These are phyloP conservation scores for Saccopteryx bilineata DNA, from an alignment of 2,113 vertebrate genomes.

Conservation along the genomic window DNA sequence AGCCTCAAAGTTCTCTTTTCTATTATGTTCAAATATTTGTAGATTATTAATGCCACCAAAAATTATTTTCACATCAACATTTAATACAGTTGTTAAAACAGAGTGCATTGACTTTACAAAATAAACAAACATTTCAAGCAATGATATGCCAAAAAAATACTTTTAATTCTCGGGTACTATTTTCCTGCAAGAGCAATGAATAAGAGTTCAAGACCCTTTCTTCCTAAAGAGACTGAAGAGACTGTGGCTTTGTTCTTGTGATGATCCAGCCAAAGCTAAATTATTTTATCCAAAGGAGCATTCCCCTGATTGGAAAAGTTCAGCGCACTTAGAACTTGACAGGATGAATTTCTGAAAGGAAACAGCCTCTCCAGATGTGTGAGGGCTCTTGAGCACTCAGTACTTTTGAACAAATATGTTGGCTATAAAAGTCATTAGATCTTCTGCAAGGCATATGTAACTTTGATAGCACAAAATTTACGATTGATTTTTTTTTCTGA, in stretches of 20 bases:
- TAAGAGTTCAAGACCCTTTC: neutral
- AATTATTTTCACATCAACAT: neutral
- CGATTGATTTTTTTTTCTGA: constrained; percentile 51
- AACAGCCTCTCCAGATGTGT: neutral
- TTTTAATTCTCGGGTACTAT: neutral
- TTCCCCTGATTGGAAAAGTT: neutral
- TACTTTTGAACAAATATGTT: neutral
- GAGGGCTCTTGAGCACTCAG: neutral
- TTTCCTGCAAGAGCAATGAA: neutral
- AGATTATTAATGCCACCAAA: neutral
- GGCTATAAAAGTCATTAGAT: neutral
- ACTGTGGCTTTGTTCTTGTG: neutral
- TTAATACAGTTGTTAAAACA: neutral
- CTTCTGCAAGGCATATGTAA: neutral
- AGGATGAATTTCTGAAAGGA: neutral
- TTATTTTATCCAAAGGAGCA: neutral
- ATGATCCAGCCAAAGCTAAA: neutral
- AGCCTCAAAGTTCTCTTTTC: neutral
- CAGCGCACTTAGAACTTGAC: neutral
- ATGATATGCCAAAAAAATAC: neutral
- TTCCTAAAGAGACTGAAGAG: neutral
- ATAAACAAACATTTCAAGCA: neutral
- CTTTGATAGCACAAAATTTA: constrained; percentile 41
- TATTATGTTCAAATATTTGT: neutral
- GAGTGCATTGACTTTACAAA: neutral